Percentiles rank a stretch among this genome's conserved stretches.
Conservation (phyloP, 2,113 vertebrate genomes). For the Neogale vison region DNA sequence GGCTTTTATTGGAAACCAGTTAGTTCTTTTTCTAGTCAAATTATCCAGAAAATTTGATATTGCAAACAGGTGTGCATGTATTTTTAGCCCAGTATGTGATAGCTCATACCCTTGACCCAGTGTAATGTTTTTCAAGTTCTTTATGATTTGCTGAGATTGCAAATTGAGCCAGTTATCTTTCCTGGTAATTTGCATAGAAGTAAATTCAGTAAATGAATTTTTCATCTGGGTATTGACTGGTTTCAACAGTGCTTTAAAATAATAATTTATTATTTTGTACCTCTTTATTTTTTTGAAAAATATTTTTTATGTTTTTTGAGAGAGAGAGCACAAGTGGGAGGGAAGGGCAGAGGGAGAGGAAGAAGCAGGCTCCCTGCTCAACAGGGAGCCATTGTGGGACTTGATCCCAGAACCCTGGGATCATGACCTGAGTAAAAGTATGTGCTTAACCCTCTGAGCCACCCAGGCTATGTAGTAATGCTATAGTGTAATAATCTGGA, state of each 20-base stretch:
- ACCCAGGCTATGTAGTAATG: not conserved
- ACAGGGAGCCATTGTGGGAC: too few species aligned
- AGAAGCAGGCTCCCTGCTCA: too few species aligned
- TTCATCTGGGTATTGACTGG: not conserved
- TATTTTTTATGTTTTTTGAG: too few species aligned
- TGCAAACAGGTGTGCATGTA: constrained; percentile 45
- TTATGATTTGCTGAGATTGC: constrained; percentile 28
- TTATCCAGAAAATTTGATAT: constrained; percentile 54
- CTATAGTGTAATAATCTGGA: not conserved
- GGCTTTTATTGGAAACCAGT: not conserved
- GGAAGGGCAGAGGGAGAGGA: too few species aligned
- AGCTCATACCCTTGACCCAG: constrained; percentile 30
- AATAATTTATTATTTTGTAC: not conserved
- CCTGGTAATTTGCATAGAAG: not conserved
- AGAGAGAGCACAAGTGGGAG: too few species aligned
- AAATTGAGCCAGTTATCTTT: constrained; percentile 23
- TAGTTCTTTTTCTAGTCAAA: constrained; percentile 17
- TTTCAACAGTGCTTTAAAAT: not conserved
- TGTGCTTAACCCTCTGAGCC: too few species aligned
- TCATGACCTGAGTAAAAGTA: too few species aligned
- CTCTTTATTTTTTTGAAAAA: not conserved
- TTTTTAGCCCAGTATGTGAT: constrained; percentile 50
- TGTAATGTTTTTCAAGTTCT: constrained; percentile 39
- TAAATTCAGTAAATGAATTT: constrained; percentile 35
- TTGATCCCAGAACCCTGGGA: too few species aligned